These are phyloP conservation scores for Osedax frankpressi DNA, from an alignment of 2,888 invertebrate genomes.

Conservation along the genomic window DNA sequence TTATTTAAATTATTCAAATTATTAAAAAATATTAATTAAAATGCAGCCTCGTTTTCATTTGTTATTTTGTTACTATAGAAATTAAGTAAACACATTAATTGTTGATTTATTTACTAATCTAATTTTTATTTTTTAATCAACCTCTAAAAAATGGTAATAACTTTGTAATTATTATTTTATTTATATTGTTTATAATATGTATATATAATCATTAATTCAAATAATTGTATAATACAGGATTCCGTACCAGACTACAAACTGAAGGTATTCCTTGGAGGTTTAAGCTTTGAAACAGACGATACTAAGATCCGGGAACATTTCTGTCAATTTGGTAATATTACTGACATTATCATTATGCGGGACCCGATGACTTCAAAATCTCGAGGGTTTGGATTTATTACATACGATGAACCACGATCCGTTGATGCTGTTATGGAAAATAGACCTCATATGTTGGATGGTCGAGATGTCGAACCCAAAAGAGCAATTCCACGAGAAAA, in stretches of 20 bases:
- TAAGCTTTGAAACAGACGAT: conserved; percentile 82
- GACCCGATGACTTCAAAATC: conserved; percentile 49
- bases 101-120: no score
- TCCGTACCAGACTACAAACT: neutral
- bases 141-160: no score
- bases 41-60: no score
- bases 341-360: conserved; percentile 30
- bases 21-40: no score
- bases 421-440: conserved; percentile 78
- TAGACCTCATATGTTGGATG: conserved; percentile 79
- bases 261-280: conserved; percentile 82
- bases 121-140: no score
- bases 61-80: no score
- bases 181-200: no score
- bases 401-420: conserved; percentile 80
- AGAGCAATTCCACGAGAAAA: conserved; percentile 75
- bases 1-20: no score
- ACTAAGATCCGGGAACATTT: conserved; percentile 79
- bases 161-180: no score
- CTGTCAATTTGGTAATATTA: conserved; percentile 79
- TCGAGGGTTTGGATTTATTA: conserved; percentile 93
- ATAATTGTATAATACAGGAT: no score
- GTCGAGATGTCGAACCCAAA: conserved; percentile 87
- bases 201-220: no score
- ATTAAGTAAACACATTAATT: no score